Evolutionary conservation across 2,113 vertebrate species (phyloP), one percentile per base, ranked within the genome.

Genomic region (Marmota monax): DNA sequence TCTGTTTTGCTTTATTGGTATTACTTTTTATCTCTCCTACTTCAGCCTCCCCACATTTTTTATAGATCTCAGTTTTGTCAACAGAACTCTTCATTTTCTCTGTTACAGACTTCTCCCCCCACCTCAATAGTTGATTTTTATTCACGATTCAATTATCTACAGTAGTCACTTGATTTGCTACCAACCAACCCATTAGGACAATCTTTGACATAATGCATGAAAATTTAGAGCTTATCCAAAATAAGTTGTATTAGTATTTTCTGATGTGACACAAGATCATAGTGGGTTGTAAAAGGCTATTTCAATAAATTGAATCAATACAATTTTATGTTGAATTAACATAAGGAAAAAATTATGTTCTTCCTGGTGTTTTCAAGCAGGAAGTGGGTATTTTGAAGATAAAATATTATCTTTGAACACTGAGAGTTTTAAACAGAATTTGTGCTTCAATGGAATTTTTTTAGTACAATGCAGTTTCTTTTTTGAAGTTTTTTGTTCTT

Each of bases 241-340:
- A 42, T 93, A 84, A 61, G 13, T 78, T 76, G n/a, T 83, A 67
- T 80, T 92, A 93, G 42, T 79, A n/a, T 82, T 96, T 45, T 97
- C 4, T 82, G 56, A 48, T 87, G 37, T 78, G 53, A 73, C 83
- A 4, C 16, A 84, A 89, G 37, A 67, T 53, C 65, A 88, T 70
- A 65, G 16, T 69, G n/a, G 45, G 29, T 58, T 63, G 10, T 63
- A 79, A 80, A 63, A 45, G 63, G 37, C 70, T 94, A 14, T 95
- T 93, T 97, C 42, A 94, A 34, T 2, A 82, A 90, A 73, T 51
- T 92, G 51, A 78, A 88, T 20, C 48, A 5, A 73, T 84, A 45
- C 77, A 27, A 84, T 87, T 96, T 92, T 42, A 34, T 93, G 17
- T 85, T 69, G 32, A 18, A 11, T 88, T 83, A 92, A 87, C 58